Evolutionary conservation across 2,888 invertebrate species (phyloP), one percentile per base, ranked within the genome.

Genomic region (Drosophila fungiperda): DNA sequence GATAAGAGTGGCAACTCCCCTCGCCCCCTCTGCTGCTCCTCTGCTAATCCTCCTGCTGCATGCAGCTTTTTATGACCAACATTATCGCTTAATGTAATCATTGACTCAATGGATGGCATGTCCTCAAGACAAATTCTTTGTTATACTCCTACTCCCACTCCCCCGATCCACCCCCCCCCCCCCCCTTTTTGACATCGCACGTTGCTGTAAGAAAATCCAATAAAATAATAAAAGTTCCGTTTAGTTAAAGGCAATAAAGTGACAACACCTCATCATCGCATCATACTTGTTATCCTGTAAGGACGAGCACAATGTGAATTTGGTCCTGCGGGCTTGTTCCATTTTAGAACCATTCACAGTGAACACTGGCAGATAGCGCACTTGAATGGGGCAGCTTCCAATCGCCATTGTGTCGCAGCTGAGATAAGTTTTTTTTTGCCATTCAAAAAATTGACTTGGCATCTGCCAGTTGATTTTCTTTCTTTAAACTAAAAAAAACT

Each of bases 71-170:
- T 87, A 78, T 87, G 89, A 75, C 77, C 85, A 78, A 84, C 90
- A 87, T 87, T 87, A 90, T 87, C 87, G 90, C 90, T 87, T 87
- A 89, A 90, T 87, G 90, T 87, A 87, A 90, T 87, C 87, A 89
- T 87, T 90, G 89, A 80, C 80, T 71, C 90, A 85, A 89, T 78
- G 81, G 81, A 89, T 90, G 89, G 77, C 89, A 87, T 87, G 85
- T 87, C 87, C 90, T 87, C 69, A 82, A 90, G 87, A 87, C 90
- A 87, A 84, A 90, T 87, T 90, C 89, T 86, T 86, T 86, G 89
- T 89, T 71, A 79, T 68, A 68, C 45, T 38, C 26, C 82, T 59
- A 63, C 29, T 29, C 29, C 29, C 0, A 6, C 29, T 5, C 5
- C 5, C 17, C 15, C 9, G 26, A 23, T 3, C 26, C 29, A 1